Percentiles rank a stretch among this genome's conserved stretches.
These are phyloP conservation scores for Triplophysa dalaica DNA, from an alignment of 2,113 vertebrate species.

Conservation along the genomic window DNA sequence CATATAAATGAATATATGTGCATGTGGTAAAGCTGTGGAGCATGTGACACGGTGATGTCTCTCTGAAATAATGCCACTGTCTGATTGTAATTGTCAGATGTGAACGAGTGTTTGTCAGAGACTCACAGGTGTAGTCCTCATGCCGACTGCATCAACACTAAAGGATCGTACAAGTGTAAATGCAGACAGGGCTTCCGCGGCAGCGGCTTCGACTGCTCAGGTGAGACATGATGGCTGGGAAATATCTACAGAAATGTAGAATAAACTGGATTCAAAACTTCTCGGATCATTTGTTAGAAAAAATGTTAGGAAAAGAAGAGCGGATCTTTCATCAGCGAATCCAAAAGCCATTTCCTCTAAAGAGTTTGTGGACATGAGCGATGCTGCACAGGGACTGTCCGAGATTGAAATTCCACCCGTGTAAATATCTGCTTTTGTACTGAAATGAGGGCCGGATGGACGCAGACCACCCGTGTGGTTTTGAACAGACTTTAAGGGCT, in stretches of 20 bases:
- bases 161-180: conserved; percentile 89
- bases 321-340: conserved; percentile 40
- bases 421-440: conserved; percentile 60
- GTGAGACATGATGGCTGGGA: conserved; percentile 71
- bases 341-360: conserved; percentile 63
- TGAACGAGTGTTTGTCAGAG: conserved; percentile 83
- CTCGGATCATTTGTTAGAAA: too few species aligned
- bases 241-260: not conserved
- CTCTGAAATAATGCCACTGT: not conserved
- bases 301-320: conserved; percentile 20
- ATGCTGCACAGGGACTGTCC: conserved; percentile 44
- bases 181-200: conserved; percentile 90
- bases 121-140: conserved; percentile 82
- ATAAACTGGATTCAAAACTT: too few species aligned
- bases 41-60: too few species aligned
- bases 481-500: too few species aligned
- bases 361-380: conserved; percentile 55
- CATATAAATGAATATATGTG: too few species aligned
- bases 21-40: too few species aligned
- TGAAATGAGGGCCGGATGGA: conserved; percentile 23
- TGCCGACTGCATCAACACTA: conserved; percentile 87
- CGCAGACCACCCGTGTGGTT: too few species aligned
- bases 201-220: conserved; percentile 84
- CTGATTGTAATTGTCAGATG: conserved; percentile 75
- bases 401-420: conserved; percentile 68